Evolutionary conservation across 2,888 invertebrate genomes (phyloP), one percentile per base, ranked within the genome.

Genomic region (Operophtera brumata): DNA sequence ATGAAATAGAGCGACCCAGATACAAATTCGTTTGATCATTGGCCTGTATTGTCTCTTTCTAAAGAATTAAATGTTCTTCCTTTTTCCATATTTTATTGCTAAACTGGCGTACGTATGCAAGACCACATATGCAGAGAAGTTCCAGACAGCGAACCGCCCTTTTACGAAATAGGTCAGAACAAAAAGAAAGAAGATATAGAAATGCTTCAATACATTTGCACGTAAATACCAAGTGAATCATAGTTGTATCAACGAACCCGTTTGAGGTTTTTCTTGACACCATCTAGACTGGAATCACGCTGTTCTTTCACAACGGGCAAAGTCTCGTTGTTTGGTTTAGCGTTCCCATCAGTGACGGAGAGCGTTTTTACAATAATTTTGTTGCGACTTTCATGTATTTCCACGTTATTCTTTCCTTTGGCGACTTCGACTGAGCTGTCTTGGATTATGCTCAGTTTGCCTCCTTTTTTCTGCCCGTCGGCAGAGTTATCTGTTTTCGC

Each of bases 231-330:
- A 41, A 49, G 40, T 56, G 47, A 60, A 39, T 52, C 52, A 52
- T 47, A 54, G 32, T 20, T 28, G 2, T 45, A 47, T 20, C n/a
- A 55, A 64, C 64, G 66, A 72, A 89, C 88, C 88, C 89, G 74
- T 71, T 89, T 89, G 5, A 86, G 70, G 62, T 67, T 79, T 61
- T 78, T 83, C 74, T 81, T 87, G 62, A 64, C 62, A 51, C 61
- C 65, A 39, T 71, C 70, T 47, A 66, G 64, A 64, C 70, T 68
- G 30, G 66, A 60, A 51, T 64, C 58, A 50, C 62, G 68, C 57
- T 73, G 59, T 39, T 57, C 57, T 12, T 49, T 53, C 10, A 56
- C 42, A 36, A 30, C 59, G 47, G 63, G 43, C 64, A 72, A 47
- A 10, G 41, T 32, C 58, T 66, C 63, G 57, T 64, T 45, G 61